Percentiles rank a stretch among this genome's conserved stretches.
These are phyloP conservation scores for Nudaria mundana DNA, from an alignment of 2,888 invertebrate species.

Conservation along the genomic window DNA sequence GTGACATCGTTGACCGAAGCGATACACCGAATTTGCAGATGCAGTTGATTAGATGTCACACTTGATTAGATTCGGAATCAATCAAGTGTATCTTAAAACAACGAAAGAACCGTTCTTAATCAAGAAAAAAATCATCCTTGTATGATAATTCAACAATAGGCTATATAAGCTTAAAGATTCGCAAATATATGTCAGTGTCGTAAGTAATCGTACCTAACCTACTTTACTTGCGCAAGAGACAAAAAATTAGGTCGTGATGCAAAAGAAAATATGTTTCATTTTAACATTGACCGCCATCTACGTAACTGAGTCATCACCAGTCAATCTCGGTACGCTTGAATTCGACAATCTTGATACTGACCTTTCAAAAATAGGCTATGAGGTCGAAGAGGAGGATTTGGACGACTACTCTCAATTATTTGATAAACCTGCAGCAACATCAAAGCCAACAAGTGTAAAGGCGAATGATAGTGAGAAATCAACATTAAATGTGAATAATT, in stretches of 20 bases:
- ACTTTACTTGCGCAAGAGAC: conserved; percentile 64
- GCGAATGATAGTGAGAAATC: conserved; percentile 31
- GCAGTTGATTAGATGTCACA: too few species aligned
- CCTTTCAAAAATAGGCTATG: conserved; percentile 54
- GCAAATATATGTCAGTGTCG: conserved; percentile 80
- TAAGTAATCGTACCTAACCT: too few species aligned
- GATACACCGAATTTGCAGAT: too few species aligned
- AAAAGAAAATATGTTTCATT: conserved; percentile 53
- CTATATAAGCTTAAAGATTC: conserved; percentile 61
- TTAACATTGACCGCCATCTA: conserved; percentile 51
- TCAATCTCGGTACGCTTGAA: conserved; percentile 43
- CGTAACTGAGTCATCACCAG: conserved; percentile 52
- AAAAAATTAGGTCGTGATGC: conserved; percentile 51
- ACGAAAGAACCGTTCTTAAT: conserved; percentile 41
- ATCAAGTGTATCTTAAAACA: conserved; percentile 51
- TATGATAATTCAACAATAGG: conserved; percentile 50
- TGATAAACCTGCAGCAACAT: conserved; percentile 35
- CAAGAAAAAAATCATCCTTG: conserved; percentile 64
- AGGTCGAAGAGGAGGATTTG: conserved; percentile 57
- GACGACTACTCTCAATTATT: conserved; percentile 52
- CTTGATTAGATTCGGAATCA: too few species aligned
- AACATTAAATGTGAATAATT: conserved; percentile 37
- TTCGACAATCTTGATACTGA: conserved; percentile 60
- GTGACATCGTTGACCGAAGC: too few species aligned
- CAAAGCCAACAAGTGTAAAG: conserved; percentile 9